A percentile compares a stretch with the other conserved stretches of the same genome.
Evolutionary conservation across 2,888 invertebrate species (phyloP).

Genomic region (Poecilobothrus nobilitatus): DNA sequence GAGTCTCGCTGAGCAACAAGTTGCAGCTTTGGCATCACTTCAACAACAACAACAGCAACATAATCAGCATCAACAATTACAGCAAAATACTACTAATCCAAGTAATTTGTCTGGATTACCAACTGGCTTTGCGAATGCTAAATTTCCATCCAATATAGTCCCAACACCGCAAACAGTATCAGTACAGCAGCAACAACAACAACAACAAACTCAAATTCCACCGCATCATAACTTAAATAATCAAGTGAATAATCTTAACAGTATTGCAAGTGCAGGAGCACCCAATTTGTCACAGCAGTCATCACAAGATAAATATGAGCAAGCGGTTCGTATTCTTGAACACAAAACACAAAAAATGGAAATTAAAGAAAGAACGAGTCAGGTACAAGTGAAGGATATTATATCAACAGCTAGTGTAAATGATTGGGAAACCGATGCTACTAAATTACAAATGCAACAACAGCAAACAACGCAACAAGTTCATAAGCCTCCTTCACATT

Average conservation of each 20-base stretch:
- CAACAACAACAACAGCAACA: slow-evolving; percentile 11
- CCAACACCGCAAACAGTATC: slow-evolving; percentile 23
- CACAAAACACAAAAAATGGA: slow-evolving; percentile 12
- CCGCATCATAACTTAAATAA: slow-evolving; percentile 8
- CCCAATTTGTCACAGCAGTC: background rate
- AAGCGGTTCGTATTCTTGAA: background rate
- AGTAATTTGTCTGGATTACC: slow-evolving; percentile 7
- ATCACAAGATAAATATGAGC: background rate
- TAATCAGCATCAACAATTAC: slow-evolving; percentile 48
- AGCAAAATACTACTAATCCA: background rate
- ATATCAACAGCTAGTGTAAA: background rate
- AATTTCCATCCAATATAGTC: slow-evolving; percentile 25
- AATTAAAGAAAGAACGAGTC: background rate
- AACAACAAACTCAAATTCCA: slow-evolving; percentile 12
- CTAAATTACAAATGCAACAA: background rate
- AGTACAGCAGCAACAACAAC: background rate
- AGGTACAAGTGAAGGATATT: slow-evolving; percentile 7
- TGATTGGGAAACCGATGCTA: slow-evolving; percentile 8
- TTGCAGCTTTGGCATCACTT: slow-evolving; percentile 12
- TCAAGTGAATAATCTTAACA: slow-evolving; percentile 9
- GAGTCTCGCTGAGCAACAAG: slow-evolving; percentile 2
- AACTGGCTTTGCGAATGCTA: slow-evolving; percentile 29
- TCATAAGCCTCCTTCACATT: background rate
- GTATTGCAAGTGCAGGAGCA: slow-evolving; percentile 5
- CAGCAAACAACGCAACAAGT: background rate